Conservation (phyloP, 2,888 invertebrate species). For the Dryadula phaetusa region DNA sequence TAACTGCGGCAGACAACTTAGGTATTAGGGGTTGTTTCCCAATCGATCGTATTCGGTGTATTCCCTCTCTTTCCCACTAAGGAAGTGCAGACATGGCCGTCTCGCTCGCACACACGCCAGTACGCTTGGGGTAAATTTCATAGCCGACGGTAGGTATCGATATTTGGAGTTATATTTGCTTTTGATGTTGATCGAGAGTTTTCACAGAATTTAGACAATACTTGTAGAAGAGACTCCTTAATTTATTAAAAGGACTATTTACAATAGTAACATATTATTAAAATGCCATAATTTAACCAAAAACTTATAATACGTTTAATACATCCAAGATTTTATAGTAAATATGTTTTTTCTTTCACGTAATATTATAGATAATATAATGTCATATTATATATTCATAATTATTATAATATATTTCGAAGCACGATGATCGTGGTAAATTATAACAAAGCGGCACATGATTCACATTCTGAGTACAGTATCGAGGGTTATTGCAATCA, state of each 20-base stretch:
- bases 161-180: not conserved
- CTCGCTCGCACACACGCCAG: conserved; percentile 58
- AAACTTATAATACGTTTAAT: too few relatives aligned
- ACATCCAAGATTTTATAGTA: too few relatives aligned
- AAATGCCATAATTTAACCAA: too few relatives aligned
- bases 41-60: conserved; percentile 78
- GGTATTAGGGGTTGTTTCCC: conserved; percentile 71
- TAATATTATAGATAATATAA: too few relatives aligned
- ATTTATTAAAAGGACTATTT: not conserved
- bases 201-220: not conserved
- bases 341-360: too few relatives aligned
- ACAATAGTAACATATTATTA: not conserved
- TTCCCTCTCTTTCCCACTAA: conserved; percentile 58
- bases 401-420: not conserved
- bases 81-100: conserved; percentile 47
- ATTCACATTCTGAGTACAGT: conserved; percentile 26
- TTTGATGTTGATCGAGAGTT: not conserved
- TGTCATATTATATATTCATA: too few relatives aligned
- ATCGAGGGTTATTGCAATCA: conserved; percentile 27
- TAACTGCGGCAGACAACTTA: conserved; percentile 53
- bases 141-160: conserved; percentile 52
- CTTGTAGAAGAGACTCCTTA: not conserved
- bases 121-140: conserved; percentile 66
- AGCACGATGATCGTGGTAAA: not conserved
- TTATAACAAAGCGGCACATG: conserved; percentile 27